Evolutionary conservation across 2,113 vertebrate genomes (phyloP), one percentile per base, ranked within the genome.

Genomic region (Nanorana parkeri): DNA sequence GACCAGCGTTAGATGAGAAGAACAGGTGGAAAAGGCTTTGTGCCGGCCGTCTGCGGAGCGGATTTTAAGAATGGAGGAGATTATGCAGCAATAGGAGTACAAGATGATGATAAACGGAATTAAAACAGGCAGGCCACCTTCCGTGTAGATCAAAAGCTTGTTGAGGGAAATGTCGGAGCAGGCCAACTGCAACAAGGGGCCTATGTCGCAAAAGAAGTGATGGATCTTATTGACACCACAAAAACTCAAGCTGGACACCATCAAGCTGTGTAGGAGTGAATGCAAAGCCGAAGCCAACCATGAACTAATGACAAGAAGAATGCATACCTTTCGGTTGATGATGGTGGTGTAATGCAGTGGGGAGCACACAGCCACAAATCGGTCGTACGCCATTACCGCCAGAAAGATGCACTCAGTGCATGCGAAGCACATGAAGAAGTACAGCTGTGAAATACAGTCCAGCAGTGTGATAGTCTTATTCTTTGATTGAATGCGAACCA

Each of bases 371-470:
- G 75, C 83, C 13, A 73, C 65, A 58, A 24, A 80, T 56, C 20
- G 6, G 47, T 86, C 81, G 5, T 66, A 85, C 11, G 85, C 84
- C 83, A 83, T 85, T 23, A 29, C 74, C 2, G 84, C 83, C 69
- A 87, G 75, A 4, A 85, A 55, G 24, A 74, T 23, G 41, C 74
- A 80, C 29, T 81, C 79, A 4, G 68, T 73, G 58, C 79, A 64
- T 3, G 68, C 79, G 4, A 81, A 73, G 17, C 21, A 19, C 24
- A 81, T 20, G 26, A 73, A 73, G 29, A 81, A 73, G 52, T 65
- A 81, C 47, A 73, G 24, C 60, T 81, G 79, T 1, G 29, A 28
- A 32, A 81, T 65, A 21, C 79, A 81, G 2, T 19, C 79, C 1
- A 32, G 20, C 5, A 81, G n/a, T 47, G 55, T 28, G 1, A 80